These are phyloP conservation scores for Orthosia gracilis DNA, from an alignment of 2,888 invertebrate species.

Conservation along the genomic window DNA sequence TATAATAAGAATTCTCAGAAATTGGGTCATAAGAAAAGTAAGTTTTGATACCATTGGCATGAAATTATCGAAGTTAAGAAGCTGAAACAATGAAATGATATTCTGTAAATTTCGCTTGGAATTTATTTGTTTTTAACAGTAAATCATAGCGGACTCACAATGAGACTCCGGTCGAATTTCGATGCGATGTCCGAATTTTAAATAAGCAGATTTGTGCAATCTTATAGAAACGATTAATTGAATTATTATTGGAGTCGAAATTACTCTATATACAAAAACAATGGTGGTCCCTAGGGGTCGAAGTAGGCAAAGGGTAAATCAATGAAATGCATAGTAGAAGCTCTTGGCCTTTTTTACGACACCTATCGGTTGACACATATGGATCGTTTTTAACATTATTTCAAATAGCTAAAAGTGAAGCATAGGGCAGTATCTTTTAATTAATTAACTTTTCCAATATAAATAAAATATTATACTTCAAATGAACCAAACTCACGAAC, in stretches of 20 bases:
- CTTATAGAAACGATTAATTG: not conserved
- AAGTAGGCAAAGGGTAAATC: not conserved
- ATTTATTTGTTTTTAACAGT: not conserved
- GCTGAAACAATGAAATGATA: not conserved
- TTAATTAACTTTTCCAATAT: too few species aligned
- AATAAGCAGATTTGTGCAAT: not conserved
- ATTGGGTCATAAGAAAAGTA: slow-evolving; percentile 29
- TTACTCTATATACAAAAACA: slow-evolving; percentile 1
- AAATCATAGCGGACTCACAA: not conserved
- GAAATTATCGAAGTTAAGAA: slow-evolving; percentile 3
- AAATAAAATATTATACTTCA: too few species aligned
- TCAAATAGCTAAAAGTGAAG: not conserved
- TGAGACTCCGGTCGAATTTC: too few species aligned
- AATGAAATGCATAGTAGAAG: slow-evolving; percentile 3
- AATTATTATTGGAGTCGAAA: not conserved
- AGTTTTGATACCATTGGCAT: slow-evolving; percentile 9
- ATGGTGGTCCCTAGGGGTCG: not conserved
- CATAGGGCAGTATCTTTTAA: too few species aligned
- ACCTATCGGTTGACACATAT: not conserved
- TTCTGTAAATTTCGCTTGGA: slow-evolving; percentile 3
- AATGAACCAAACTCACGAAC: too few species aligned
- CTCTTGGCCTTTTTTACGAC: not conserved
- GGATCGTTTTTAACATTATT: not conserved
- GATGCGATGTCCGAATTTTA: too few species aligned
- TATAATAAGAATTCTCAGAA: slow-evolving; percentile 24